Evolutionary conservation across 2,888 invertebrate genomes (phyloP), one percentile per base, ranked within the genome.

Genomic region (Diabrotica balteata): DNA sequence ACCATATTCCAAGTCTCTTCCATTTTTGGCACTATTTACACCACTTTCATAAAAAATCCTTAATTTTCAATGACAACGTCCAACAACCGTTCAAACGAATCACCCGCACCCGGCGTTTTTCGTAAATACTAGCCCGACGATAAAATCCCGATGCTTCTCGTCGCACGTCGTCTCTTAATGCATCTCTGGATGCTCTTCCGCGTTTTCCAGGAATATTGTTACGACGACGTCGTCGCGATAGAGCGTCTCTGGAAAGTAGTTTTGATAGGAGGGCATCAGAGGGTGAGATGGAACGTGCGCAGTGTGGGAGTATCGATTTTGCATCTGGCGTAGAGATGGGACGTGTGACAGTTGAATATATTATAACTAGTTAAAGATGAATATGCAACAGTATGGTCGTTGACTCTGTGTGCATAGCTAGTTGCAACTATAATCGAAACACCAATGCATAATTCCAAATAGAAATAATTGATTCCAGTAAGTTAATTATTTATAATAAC

Each of bases 231-330:
- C 73, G 73, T 70, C 73, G 74, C 68, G 70, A 32, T 73, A 68
- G 69, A 74, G 75, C 76, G 76, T 76, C 76, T 71, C 66, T 69
- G 75, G 76, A 75, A 77, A 72, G 66, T 67, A 76, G 75, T 76
- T 78, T 77, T 75, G 78, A 78, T 77, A 32, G 50, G 17, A 22
- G 52, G 46, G 45, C 44, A 57, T 64, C 63, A 53, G 63, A 62
- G 69, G 70, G 51, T 58, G 43, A 46, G 62, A 55, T 47, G 62
- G 51, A 58, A 66, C 72, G 63, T 67, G 75, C 76, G 76, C 74
- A 51, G 11, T 70, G 9, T 51, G 17, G 51, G 51, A 22, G 8
- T 72, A 75, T 75, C 70, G 75, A 75, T 75, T 71, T 72, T 57
- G 66, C 64, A 65, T 68, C 70, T 51, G 55, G 60, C 51, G 8